Evolutionary conservation across 2,113 vertebrate genomes (phyloP).

Genomic region (Coregonus clupeaformis): DNA sequence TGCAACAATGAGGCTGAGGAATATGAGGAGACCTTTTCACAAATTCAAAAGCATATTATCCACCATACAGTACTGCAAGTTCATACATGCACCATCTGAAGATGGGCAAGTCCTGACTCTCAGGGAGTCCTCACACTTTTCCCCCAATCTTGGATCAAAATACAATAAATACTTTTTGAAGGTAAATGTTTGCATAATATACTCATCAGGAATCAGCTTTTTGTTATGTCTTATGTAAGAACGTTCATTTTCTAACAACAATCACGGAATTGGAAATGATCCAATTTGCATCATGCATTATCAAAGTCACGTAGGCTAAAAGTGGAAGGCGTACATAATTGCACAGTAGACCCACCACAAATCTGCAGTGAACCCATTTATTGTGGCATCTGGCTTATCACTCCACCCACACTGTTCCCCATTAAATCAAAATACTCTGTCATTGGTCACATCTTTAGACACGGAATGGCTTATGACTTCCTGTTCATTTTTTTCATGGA

Average conservation of each 20-base stretch:
- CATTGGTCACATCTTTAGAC: conserved; percentile 47
- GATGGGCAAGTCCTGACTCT: background rate
- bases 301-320: conserved; percentile 41
- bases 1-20: too few species aligned
- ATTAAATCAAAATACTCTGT: conserved; percentile 57
- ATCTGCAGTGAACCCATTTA: conserved; percentile 45
- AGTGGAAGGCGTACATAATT: conserved; percentile 36
- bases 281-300: conserved; percentile 45
- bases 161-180: conserved; percentile 13
- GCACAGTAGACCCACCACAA: conserved; percentile 34
- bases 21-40: too few species aligned
- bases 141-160: too few species aligned
- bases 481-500: conserved; percentile 25
- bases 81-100: background rate
- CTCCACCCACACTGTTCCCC: conserved; percentile 47
- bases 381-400: conserved; percentile 63
- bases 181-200: conserved; percentile 18
- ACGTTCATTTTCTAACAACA: conserved; percentile 33
- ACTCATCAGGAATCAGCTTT: conserved; percentile 12
- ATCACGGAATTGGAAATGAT: conserved; percentile 60
- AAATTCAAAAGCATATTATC: too few species aligned
- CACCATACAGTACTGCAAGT: background rate
- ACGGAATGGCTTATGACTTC: conserved; percentile 34
- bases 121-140: background rate
- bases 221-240: conserved; percentile 18